phyloP scores from a whole-genome alignment of 2,113 vertebrate species.

The Neomonachus schauinslandi region DNA sequence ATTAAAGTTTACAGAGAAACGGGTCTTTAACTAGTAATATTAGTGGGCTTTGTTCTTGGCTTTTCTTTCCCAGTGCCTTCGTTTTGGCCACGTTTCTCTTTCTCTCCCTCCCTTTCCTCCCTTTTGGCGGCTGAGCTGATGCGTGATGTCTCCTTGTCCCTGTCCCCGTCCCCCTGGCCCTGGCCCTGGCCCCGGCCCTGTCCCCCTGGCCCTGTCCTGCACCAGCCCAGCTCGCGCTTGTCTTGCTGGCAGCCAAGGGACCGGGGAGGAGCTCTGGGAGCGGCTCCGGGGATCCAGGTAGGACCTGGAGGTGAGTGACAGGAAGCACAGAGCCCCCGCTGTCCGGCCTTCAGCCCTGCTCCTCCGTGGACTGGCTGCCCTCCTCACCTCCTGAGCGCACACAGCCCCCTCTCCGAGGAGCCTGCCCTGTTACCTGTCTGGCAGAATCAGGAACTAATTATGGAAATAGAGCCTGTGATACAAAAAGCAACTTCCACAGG shows the following conservation, averaged over 20 bases:
- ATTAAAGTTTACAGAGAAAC: conserved; percentile 75
- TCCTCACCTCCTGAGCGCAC: background rate
- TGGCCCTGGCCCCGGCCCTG: background rate
- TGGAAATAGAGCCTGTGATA: background rate
- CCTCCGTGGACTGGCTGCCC: background rate
- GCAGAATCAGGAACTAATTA: accelerated
- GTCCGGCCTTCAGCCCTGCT: background rate
- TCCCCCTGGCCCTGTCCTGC: background rate
- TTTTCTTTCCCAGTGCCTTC: accelerated
- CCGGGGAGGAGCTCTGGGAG: accelerated
- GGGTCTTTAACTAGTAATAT: conserved; percentile 67
- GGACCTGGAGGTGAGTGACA: background rate
- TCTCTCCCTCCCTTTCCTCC: background rate
- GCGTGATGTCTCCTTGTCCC: background rate
- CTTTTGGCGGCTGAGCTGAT: accelerated
- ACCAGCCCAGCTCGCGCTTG: background rate
- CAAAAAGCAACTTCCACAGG: accelerated
- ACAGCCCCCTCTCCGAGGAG: background rate
- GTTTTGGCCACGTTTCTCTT: accelerated
- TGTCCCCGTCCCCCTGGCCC: background rate
- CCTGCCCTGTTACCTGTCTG: accelerated
- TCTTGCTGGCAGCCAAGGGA: accelerated
- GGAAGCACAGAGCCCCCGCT: accelerated
- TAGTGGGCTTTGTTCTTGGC: conserved; percentile 28
- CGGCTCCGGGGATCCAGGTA: accelerated